Base-by-base conservation (phyloP, 2,113 vertebrate species). In the Oryzias melastigma region DNA sequence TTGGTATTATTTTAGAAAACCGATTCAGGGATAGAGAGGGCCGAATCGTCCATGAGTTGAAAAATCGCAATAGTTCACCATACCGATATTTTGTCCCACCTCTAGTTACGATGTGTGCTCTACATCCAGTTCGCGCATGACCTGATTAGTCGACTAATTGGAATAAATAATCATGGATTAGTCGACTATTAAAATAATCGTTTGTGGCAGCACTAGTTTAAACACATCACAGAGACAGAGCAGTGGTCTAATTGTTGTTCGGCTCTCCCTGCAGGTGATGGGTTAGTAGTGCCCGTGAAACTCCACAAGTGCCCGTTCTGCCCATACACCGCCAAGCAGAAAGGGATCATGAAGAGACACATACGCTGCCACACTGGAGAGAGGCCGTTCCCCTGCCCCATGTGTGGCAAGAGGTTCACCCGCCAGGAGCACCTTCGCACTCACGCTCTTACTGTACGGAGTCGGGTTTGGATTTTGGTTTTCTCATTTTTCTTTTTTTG, bases 291-390 rank as follows among this genome's bases (percentile, higher is more conserved):
- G 77, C 94, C 94, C 0, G 95, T 97, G 84, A 98, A 97, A 88
- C 93, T 99, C 27, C 96, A 98, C 91, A 97, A 95, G 58, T 99
- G 97, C 49, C 97, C 97, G 0, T 99, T 96, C 90, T 99, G 96
- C 51, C 95, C 96, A 0, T 99, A 99, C 90, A 95, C 95, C 0
- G 94, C 96, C 62, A 99, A 99, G 61, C 96, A 99, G 92, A 99
- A 98, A 65, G 96, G 96, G 1, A 99, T 98, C 65, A 91, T 98
- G 14, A 98, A 98, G 65, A 88, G 96, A 14, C 97, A 99, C 89
- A 98, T 99, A 71, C 95, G 97, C 19, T 98, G 95, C 0, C 97
- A 99, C 90, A 98, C 97, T 0, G 97, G 97, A 0, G 97, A 98
- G 87, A 84, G 97, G 12, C 97, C 97, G 0, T 99, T 96, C 60